Evolutionary conservation across 2,888 invertebrate species (phyloP).

Genomic region (Eupithecia subumbrata): DNA sequence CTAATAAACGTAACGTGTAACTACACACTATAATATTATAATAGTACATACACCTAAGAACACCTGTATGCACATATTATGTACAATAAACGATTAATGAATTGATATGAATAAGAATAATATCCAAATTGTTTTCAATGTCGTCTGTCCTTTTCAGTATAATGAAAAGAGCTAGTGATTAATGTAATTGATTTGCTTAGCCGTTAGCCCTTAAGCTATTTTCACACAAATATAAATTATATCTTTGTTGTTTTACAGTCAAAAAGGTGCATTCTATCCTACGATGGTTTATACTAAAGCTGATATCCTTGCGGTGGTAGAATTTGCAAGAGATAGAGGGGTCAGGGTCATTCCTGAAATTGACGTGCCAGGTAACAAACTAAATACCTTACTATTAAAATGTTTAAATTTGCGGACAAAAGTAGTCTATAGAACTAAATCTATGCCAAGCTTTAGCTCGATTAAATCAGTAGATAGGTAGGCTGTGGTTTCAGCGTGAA

Average conservation of each 20-base stretch:
- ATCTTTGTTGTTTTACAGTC: conserved; percentile 62
- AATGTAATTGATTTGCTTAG: background rate
- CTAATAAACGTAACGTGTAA: too few relatives aligned
- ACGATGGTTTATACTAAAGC: conserved; percentile 85
- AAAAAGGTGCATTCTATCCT: conserved; percentile 87
- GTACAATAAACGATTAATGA: too few relatives aligned
- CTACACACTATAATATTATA: too few relatives aligned
- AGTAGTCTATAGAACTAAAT: background rate
- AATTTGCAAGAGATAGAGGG: conserved; percentile 90
- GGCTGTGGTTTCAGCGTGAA: too few relatives aligned
- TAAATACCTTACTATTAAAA: background rate
- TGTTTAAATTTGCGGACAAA: background rate
- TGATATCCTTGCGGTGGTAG: conserved; percentile 87
- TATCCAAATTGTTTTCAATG: background rate
- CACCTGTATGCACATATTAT: too few relatives aligned
- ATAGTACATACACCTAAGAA: too few relatives aligned
- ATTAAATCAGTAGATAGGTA: background rate
- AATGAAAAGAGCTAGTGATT: too few relatives aligned
- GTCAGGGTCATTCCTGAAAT: conserved; percentile 95
- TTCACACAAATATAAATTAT: background rate
- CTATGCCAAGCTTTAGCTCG: background rate
- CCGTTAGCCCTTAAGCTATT: background rate
- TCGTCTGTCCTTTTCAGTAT: background rate
- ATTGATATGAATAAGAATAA: too few relatives aligned
- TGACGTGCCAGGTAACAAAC: conserved; percentile 89